Evolutionary conservation across 2,113 vertebrate species (phyloP).

Genomic region (Siphamia tubifer): DNA sequence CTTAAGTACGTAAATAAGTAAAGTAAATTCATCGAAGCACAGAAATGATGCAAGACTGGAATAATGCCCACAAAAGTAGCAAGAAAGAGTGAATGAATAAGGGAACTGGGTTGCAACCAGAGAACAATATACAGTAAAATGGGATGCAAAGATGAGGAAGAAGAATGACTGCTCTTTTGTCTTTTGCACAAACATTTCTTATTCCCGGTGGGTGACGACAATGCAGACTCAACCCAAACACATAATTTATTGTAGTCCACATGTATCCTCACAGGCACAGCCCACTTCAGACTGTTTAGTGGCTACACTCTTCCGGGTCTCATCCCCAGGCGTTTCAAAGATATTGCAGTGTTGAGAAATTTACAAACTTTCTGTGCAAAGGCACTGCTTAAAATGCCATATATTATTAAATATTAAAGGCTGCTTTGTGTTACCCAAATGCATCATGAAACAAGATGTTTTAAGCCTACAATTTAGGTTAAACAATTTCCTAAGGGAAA

Average conservation of each 20-base stretch:
- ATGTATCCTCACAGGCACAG: conserved; percentile 31
- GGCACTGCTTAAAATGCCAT: no score
- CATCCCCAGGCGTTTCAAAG: conserved; percentile 31
- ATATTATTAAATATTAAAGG: no score
- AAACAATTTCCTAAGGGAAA: background rate
- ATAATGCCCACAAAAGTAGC: no score
- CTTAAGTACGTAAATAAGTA: no score
- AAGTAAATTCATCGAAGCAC: no score
- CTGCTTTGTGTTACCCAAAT: no score
- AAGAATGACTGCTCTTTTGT: conserved; percentile 14
- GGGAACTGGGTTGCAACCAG: no score
- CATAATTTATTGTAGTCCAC: conserved; percentile 37
- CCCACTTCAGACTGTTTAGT: background rate
- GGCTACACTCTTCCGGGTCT: conserved; percentile 7
- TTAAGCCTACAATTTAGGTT: no score
- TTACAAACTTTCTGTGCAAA: no score
- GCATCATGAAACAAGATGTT: background rate
- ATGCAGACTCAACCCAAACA: conserved; percentile 49
- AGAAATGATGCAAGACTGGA: no score
- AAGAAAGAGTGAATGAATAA: background rate
- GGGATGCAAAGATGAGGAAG: conserved; percentile 14
- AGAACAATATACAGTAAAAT: no score
- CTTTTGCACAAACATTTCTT: conserved; percentile 32
- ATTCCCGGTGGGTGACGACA: conserved; percentile 49
- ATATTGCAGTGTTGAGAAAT: background rate